phyloP scores from a whole-genome alignment of 2,888 invertebrate genomes.

The Agrochola lota region DNA sequence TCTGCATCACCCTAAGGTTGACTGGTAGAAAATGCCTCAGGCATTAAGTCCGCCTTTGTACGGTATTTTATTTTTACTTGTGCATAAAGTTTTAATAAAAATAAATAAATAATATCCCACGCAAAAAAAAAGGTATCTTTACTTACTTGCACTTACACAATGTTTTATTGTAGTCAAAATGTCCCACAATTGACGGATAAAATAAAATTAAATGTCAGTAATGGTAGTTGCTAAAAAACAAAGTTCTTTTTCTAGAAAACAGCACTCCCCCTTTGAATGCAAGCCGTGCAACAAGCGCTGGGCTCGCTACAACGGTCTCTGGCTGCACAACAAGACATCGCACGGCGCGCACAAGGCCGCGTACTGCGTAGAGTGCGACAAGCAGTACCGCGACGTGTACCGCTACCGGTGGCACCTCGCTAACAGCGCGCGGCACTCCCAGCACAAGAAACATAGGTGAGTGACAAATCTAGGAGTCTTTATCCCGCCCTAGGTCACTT shows the following conservation, averaged over 20 bases:
- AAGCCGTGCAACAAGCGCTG: constrained; percentile 70
- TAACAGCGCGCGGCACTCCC: constrained; percentile 61
- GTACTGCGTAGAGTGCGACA: constrained; percentile 77
- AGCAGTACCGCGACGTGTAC: constrained; percentile 67
- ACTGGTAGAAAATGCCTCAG: too few relatives aligned
- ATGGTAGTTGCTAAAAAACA: background rate
- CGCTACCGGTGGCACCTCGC: constrained; percentile 74
- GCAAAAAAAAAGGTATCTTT: too few relatives aligned
- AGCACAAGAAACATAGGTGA: constrained; percentile 61
- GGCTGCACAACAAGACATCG: constrained; percentile 74
- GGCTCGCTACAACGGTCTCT: constrained; percentile 75
- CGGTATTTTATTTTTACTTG: too few relatives aligned
- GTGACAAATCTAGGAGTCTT: background rate
- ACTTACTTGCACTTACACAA: too few relatives aligned
- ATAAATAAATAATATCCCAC: too few relatives aligned
- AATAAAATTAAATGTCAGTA: background rate
- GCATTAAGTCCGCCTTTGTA: too few relatives aligned
- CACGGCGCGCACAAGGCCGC: constrained; percentile 62
- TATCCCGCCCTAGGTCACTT: background rate
- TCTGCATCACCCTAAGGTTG: too few relatives aligned
- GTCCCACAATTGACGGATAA: too few relatives aligned
- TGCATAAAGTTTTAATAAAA: too few relatives aligned
- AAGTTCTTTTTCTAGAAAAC: constrained; percentile 64
- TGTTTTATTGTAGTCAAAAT: too few relatives aligned
- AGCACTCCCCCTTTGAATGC: constrained; percentile 73